These are phyloP conservation scores for Apogon talboti DNA, from an alignment of 2,797 vertebrate species.

Conservation along the genomic window DNA sequence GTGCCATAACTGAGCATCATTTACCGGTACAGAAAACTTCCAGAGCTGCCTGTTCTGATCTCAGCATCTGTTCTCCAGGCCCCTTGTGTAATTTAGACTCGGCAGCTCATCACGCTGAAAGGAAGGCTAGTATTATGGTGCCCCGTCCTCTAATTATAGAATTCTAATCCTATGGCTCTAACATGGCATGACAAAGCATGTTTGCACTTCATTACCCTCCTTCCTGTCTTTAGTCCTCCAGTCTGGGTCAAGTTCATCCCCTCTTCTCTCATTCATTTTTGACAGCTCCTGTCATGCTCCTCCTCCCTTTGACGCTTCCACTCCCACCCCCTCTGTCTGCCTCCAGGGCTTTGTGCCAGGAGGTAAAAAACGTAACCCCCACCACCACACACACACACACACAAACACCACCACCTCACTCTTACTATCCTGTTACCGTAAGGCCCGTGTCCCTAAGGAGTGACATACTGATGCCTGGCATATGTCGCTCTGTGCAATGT, in stretches of 20 bases:
- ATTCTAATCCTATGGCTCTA: constrained; percentile 81
- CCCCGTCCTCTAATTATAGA: constrained; percentile 82
- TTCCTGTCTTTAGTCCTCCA: constrained; percentile 66
- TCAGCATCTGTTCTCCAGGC: constrained; percentile 69
- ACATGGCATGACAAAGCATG: constrained; percentile 83
- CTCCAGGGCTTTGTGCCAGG: constrained; percentile 62
- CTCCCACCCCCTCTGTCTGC: constrained; percentile 32
- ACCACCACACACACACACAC: constrained; percentile 30
- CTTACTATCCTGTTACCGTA: constrained; percentile 81
- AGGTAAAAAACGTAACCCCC: constrained; percentile 52
- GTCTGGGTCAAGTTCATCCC: constrained; percentile 83
- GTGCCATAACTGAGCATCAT: constrained; percentile 27
- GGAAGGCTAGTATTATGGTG: constrained; percentile 74
- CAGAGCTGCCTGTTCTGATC: constrained; percentile 55
- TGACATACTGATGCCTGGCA: constrained; percentile 80
- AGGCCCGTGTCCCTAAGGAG: constrained; percentile 77
- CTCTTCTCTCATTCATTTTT: constrained; percentile 69
- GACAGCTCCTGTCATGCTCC: constrained; percentile 59
- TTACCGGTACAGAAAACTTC: constrained; percentile 47
- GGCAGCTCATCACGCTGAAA: constrained; percentile 68
- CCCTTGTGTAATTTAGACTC: constrained; percentile 70
- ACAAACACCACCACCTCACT: constrained; percentile 47
- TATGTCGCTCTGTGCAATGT: constrained; percentile 76
- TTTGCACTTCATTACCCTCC: constrained; percentile 81
- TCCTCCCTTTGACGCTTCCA: constrained; percentile 61